Evolutionary conservation across 1,140 invertebrate genomes (phyloP).

Genomic region (Orchesella cincta): DNA sequence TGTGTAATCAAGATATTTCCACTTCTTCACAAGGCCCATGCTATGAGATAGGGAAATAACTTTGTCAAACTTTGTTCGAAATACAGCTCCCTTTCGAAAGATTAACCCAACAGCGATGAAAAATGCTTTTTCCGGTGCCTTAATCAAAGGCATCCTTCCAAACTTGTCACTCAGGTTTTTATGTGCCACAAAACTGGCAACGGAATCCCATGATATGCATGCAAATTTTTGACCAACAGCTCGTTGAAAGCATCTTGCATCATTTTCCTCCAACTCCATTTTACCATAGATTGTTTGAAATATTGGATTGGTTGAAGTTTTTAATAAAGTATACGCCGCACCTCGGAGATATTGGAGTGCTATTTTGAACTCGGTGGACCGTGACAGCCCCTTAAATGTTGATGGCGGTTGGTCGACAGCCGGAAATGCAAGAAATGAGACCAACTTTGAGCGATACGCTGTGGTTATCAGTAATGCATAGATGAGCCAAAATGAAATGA

Average conservation of each 20-base stretch:
- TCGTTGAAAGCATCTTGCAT: background rate
- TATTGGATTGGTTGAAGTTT: background rate
- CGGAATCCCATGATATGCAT: background rate
- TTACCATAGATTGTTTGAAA: background rate
- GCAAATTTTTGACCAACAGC: background rate
- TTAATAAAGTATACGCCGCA: background rate
- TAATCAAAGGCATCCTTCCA: background rate
- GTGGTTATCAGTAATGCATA: background rate
- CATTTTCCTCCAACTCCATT: conserved; percentile 8
- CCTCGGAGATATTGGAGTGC: background rate
- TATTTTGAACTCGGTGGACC: conserved; percentile 19
- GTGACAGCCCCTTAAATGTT: background rate
- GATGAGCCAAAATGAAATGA: conserved; percentile 11
- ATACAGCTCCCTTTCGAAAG: background rate
- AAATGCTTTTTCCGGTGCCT: background rate
- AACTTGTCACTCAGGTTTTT: background rate
- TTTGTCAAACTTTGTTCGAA: background rate
- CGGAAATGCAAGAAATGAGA: background rate
- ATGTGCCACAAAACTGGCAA: background rate
- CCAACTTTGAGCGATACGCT: conserved; percentile 13
- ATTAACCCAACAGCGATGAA: background rate
- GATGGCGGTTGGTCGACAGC: background rate
- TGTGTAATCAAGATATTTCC: background rate
- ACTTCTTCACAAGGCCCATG: background rate
- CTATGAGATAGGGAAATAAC: background rate